Evolutionary conservation across 2,113 vertebrate species (phyloP).

Genomic region (Halichoerus grypus): DNA sequence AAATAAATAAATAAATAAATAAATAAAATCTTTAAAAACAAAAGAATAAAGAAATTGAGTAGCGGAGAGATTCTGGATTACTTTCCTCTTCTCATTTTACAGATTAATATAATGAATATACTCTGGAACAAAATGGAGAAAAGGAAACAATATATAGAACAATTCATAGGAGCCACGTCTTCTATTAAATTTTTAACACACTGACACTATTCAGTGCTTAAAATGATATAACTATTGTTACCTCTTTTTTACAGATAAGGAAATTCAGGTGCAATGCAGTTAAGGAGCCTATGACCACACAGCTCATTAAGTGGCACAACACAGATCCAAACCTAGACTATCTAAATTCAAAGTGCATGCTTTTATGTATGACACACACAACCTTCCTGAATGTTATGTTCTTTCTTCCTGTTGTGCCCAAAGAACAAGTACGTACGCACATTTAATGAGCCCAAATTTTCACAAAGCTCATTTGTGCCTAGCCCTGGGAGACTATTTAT

Average conservation of each 20-base stretch:
- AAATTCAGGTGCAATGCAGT: not conserved
- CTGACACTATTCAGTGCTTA: not conserved
- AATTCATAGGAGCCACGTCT: not conserved
- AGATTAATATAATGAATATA: not conserved
- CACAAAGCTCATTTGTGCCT: not conserved
- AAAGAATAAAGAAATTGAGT: not conserved
- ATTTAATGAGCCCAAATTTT: not conserved
- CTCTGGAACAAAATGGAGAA: not conserved
- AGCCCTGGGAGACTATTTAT: not conserved
- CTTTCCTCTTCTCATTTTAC: not conserved
- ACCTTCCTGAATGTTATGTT: not conserved
- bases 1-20: too few species aligned
- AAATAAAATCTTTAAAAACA: too few species aligned
- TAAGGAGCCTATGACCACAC: not conserved
- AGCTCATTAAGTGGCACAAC: not conserved
- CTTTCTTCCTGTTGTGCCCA: not conserved
- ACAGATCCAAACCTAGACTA: not conserved
- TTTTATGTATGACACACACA: not conserved
- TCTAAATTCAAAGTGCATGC: not conserved
- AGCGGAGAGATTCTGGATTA: not conserved
- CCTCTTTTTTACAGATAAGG: not conserved
- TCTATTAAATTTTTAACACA: not conserved
- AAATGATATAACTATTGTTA: not conserved
- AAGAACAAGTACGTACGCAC: not conserved
- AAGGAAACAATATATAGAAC: not conserved